Evolutionary conservation across 2,113 vertebrate species (phyloP), one percentile per base, ranked within the genome.

Genomic region (Chauna torquata): DNA sequence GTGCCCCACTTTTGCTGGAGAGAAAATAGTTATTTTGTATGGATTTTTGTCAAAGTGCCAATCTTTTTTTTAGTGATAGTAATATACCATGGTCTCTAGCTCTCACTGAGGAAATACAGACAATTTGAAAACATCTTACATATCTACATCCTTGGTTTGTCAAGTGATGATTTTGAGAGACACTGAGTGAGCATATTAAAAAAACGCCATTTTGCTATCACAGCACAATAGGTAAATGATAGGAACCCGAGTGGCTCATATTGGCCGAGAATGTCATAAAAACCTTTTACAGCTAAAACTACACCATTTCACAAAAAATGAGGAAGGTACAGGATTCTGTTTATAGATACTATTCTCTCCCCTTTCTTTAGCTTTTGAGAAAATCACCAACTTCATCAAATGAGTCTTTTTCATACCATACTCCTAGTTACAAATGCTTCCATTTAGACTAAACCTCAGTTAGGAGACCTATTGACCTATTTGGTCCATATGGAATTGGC

Each of bases 401-500:
- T 3, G 5, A 16, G 2, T 86, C 52, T 87, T 1, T 1, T 69
- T 89, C 87, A 54, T 82, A 52, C 17, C 34, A 77, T 74, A 34
- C 8, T 85, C 12, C 18, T 62, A 82, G 54, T 65, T 57, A 80
- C 49, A 80, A 95, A 58, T 27, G 15, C 24, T 90, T 90, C 54
- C 22, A 49, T 80, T 92, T 86, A 82, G 30, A 34, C 22, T 82
- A 57, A 88, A 90, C 58, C 91, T 82, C 59, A 82, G 61, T 88
- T 86, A 91, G 57, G 34, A 93, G 82, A 61, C 8, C 40, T 70
- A 32, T 92, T 95, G 82, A 61, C 8, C 40, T 70, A 32, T 92
- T 95, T 70, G 13, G 47, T 94, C 91, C 27, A 1, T 90, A 92
- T 86, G 82, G 93, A 92, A 94, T 61, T 86, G 18, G 27, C 71